Percentiles rank a stretch among this genome's conserved stretches.
phyloP scores from a whole-genome alignment of 2,113 vertebrate species.

The Sporophila hypoxantha region DNA sequence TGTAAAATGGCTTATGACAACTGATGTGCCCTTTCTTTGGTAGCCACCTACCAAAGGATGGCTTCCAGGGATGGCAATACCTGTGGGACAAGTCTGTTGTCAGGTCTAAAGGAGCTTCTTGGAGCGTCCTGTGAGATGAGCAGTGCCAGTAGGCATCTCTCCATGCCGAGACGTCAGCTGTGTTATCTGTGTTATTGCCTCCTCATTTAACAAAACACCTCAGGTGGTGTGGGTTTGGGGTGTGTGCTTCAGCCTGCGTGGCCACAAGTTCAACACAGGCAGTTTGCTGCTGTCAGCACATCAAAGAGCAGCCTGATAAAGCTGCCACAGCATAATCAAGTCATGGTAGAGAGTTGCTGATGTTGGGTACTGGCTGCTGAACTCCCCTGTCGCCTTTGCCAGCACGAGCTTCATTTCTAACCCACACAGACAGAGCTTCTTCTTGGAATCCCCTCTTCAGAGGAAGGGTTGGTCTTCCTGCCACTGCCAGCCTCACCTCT shows the following conservation, averaged over 20 bases:
- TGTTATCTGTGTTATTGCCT: background rate
- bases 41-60: background rate
- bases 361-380: background rate
- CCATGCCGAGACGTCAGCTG: background rate
- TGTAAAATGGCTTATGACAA: background rate
- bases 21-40: background rate
- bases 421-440: background rate
- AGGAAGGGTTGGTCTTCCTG: background rate
- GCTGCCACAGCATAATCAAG: fast-evolving
- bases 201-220: background rate
- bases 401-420: background rate
- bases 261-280: background rate
- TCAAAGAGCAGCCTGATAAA: background rate
- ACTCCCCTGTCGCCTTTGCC: background rate
- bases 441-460: background rate
- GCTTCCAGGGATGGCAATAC: background rate
- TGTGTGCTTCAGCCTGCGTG: background rate
- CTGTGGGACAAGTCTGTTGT: background rate
- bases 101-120: background rate
- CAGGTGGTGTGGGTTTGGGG: background rate
- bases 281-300: background rate
- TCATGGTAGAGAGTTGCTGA: background rate
- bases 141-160: background rate
- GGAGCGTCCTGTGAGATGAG: background rate
- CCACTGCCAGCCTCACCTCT: background rate